phyloP scores from a whole-genome alignment of 2,797 vertebrate species.

The Semaprochilodus insignis region DNA sequence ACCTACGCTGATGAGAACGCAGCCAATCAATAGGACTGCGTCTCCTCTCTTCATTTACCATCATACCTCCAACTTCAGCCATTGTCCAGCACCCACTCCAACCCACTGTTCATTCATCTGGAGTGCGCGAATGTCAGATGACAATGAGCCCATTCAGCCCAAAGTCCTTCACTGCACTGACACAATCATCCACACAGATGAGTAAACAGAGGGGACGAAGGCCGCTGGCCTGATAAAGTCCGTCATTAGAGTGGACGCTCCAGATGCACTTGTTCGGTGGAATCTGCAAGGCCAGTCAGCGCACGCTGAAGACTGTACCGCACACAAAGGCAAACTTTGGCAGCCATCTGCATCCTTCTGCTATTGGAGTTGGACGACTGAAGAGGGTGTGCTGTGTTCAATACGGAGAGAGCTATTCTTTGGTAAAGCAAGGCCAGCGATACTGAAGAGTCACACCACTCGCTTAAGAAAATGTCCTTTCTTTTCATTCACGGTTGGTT shows the following conservation, averaged over 20 bases:
- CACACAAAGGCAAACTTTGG: conserved; percentile 20
- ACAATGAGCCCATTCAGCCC: conserved; percentile 85
- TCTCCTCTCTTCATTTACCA: not conserved
- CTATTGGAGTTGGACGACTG: conserved; percentile 4
- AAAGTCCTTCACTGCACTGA: conserved; percentile 50
- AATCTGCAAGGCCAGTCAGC: conserved; percentile 37
- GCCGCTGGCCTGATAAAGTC: conserved; percentile 23
- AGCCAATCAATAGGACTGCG: not conserved
- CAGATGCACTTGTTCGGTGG: conserved; percentile 38
- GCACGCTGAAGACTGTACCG: not conserved
- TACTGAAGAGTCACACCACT: conserved; percentile 14
- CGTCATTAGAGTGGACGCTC: conserved; percentile 31
- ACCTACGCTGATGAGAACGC: not conserved
- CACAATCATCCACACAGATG: conserved; percentile 79
- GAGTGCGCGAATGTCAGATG: conserved; percentile 76
- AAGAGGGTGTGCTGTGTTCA: not conserved
- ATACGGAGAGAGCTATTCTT: not conserved
- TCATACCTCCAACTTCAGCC: conserved; percentile 67
- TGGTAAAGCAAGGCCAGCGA: conserved; percentile 37
- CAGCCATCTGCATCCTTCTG: conserved; percentile 12
- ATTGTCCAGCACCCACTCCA: conserved; percentile 70
- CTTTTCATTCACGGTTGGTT: not conserved
- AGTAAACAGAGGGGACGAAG: conserved; percentile 71
- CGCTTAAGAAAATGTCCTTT: conserved; percentile 12
- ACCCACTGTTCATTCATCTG: conserved; percentile 75